Evolutionary conservation across 2,888 invertebrate species (phyloP).

Genomic region (Chrysolina oricalcia): DNA sequence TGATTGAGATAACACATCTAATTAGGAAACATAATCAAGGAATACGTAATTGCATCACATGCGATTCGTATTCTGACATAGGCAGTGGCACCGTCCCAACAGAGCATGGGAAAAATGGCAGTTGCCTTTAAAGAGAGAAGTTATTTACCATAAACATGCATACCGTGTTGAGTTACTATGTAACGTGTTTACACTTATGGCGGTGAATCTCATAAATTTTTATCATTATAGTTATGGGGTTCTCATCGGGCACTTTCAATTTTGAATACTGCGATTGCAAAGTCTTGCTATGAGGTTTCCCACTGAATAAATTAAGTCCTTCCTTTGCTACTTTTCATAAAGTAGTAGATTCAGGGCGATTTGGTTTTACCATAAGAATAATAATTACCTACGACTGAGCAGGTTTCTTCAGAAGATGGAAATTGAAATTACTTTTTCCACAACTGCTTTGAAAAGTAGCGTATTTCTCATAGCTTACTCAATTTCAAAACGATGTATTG

Average conservation of each 20-base stretch:
- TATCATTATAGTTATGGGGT: conserved; percentile 8
- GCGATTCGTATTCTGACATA: neutral
- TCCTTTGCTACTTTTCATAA: no score
- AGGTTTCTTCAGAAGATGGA: no score
- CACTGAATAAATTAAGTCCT: neutral
- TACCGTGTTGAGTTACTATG: conserved; percentile 19
- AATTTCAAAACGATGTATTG: no score
- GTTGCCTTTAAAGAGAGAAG: neutral
- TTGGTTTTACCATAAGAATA: no score
- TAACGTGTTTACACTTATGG: conserved; percentile 21
- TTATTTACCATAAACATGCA: conserved; percentile 19
- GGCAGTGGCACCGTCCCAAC: neutral
- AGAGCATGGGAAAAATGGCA: conserved; percentile 14
- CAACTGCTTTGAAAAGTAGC: no score
- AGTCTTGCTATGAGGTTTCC: neutral
- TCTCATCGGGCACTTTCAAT: neutral
- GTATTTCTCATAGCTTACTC: no score
- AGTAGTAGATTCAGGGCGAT: no score
- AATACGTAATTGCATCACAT: conserved; percentile 8
- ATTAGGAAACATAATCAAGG: neutral
- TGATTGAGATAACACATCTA: neutral
- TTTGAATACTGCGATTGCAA: neutral
- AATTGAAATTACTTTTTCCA: no score
- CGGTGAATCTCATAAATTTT: conserved; percentile 10
- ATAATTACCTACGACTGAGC: no score